Conservation (phyloP, 1,140 invertebrate species). For the Nomia melanderi region DNA sequence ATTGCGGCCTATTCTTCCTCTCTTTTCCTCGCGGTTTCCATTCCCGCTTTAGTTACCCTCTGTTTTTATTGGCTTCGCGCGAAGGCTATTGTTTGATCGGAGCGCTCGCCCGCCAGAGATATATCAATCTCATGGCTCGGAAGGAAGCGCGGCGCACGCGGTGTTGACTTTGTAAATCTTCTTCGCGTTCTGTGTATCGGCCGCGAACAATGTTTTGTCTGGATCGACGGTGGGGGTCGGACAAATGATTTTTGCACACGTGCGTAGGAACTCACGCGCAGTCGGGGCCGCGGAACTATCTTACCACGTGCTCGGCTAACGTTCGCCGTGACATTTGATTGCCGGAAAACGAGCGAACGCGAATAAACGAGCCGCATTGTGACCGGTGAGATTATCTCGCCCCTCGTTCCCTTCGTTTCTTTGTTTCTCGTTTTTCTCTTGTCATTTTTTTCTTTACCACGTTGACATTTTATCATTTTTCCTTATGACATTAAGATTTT, state of each 20-base stretch:
- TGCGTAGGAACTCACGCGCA: not conserved
- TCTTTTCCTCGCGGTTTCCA: not conserved
- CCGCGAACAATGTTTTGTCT: constrained; percentile 6
- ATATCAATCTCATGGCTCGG: not conserved
- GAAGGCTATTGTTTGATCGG: no score
- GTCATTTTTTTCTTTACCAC: no score
- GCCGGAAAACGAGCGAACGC: not conserved
- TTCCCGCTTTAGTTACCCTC: not conserved
- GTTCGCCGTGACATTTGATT: constrained; percentile 15
- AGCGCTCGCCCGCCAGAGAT: no score
- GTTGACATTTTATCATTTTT: no score
- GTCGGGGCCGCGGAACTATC: not conserved
- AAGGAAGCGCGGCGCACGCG: not conserved
- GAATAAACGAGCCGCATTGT: not conserved
- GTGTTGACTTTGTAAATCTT: not conserved
- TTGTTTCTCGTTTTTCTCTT: no score
- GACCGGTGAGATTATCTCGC: no score
- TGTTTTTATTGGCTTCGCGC: not conserved
- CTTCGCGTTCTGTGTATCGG: not conserved
- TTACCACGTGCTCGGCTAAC: not conserved
- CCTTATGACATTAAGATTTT: no score
- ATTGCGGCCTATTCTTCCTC: not conserved
- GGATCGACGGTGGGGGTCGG: no score
- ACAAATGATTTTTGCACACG: constrained; percentile 1
- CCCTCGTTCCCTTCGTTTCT: no score